phyloP scores from a whole-genome alignment of 2,113 vertebrate species.

The Rhinolophus ferrumequinum region DNA sequence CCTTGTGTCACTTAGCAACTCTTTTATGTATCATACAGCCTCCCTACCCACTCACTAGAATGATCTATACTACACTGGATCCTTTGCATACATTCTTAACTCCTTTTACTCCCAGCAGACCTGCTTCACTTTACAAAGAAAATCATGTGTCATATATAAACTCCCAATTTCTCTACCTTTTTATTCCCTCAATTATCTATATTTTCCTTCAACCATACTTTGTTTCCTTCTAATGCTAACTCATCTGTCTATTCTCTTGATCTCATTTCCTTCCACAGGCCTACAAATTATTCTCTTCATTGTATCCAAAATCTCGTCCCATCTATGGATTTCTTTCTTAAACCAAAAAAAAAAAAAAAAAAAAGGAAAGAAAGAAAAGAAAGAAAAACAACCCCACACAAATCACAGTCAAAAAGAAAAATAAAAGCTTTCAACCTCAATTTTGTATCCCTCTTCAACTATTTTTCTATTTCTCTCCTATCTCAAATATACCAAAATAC shows the following conservation, averaged over 20 bases:
- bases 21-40: not conserved
- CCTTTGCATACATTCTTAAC: slow-evolving; percentile 1
- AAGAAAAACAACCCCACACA: not conserved
- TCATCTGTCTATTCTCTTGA: not conserved
- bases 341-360: not conserved
- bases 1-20: not conserved
- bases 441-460: not conserved
- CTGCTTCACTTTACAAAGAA: not conserved
- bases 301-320: not conserved
- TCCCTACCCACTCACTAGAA: not conserved
- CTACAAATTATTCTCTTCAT: not conserved
- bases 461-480: not conserved
- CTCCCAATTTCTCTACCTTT: not conserved
- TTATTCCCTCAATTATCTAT: not conserved
- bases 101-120: not conserved
- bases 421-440: not conserved
- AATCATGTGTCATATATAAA: not conserved
- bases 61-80: not conserved
- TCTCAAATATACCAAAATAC: not conserved
- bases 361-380: no score
- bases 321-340: not conserved
- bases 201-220: not conserved
- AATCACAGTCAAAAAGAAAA: no score
- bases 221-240: not conserved
- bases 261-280: not conserved